Conservation (phyloP, 2,113 vertebrate genomes). For the Crypturellus undulatus region DNA sequence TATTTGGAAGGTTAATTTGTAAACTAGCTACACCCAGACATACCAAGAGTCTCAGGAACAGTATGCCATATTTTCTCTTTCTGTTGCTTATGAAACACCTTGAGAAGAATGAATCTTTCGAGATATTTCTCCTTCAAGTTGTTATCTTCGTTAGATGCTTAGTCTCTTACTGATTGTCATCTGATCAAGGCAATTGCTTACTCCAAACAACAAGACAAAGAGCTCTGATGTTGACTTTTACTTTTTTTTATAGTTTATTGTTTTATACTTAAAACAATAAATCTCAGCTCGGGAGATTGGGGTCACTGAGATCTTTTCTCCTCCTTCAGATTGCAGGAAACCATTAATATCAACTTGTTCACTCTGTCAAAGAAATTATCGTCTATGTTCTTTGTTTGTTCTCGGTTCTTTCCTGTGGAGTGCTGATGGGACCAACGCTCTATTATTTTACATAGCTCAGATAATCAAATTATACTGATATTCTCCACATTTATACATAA, state of each 20-base stretch:
- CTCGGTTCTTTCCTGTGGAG: background rate
- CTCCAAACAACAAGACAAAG: background rate
- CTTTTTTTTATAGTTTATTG: background rate
- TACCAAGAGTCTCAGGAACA: background rate
- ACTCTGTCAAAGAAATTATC: background rate
- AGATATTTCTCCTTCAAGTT: background rate
- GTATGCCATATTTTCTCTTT: background rate
- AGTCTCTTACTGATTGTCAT: background rate
- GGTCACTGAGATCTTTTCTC: background rate
- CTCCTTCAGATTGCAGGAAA: fast-evolving
- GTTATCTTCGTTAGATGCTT: background rate
- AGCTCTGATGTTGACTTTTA: background rate
- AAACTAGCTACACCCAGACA: background rate
- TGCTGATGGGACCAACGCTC: background rate
- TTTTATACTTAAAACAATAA: background rate
- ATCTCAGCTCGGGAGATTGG: background rate
- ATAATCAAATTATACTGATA: background rate
- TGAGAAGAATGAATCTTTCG: background rate
- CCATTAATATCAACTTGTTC: background rate
- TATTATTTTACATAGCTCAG: background rate
- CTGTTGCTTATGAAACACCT: background rate
- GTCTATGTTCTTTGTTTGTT: background rate
- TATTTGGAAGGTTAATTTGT: background rate
- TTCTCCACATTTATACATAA: background rate
- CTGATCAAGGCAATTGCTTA: background rate